Percentiles rank a stretch among this genome's conserved stretches.
phyloP scores from a whole-genome alignment of 2,888 invertebrate genomes.

The Minunthozetes semirufus region DNA sequence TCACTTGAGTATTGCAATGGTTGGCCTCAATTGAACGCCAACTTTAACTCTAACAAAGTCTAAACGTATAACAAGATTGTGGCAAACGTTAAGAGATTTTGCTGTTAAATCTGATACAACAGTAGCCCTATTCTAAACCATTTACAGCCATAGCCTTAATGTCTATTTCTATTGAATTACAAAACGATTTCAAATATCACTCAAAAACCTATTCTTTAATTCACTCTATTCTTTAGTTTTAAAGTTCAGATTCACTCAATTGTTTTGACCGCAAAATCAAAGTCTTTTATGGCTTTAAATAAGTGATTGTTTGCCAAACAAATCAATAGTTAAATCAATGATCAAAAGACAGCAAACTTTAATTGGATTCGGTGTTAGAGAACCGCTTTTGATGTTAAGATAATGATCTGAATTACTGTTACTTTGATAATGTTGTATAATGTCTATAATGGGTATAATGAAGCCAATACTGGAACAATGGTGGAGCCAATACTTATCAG shows the following conservation, averaged over 20 bases:
- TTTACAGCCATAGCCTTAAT: constrained; percentile 20
- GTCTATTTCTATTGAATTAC: constrained; percentile 31
- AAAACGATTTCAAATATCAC: constrained; percentile 27
- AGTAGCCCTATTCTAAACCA: constrained; percentile 17
- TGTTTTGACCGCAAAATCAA: neutral
- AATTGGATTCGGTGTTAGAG: constrained; percentile 22
- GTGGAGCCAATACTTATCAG: constrained; percentile 26
- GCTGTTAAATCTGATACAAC: constrained; percentile 29
- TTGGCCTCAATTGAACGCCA: constrained; percentile 32
- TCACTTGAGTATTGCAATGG: constrained; percentile 28
- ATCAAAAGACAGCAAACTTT: neutral
- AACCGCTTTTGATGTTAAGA: neutral
- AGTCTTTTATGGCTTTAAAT: neutral
- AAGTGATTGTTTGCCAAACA: neutral
- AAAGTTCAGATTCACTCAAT: neutral
- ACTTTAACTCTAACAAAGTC: constrained; percentile 19
- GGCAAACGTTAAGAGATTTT: constrained; percentile 19
- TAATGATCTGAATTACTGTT: constrained; percentile 30
- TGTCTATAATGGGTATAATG: too few relatives aligned
- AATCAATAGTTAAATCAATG: constrained; percentile 7
- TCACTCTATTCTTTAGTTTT: constrained; percentile 13
- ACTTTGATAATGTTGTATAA: too few relatives aligned
- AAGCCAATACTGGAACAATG: constrained; percentile 24
- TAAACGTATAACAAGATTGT: constrained; percentile 30
- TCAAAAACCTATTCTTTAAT: constrained; percentile 16